Base-by-base conservation (phyloP, 2,113 vertebrate species). In the Gopherus flavomarginatus region DNA sequence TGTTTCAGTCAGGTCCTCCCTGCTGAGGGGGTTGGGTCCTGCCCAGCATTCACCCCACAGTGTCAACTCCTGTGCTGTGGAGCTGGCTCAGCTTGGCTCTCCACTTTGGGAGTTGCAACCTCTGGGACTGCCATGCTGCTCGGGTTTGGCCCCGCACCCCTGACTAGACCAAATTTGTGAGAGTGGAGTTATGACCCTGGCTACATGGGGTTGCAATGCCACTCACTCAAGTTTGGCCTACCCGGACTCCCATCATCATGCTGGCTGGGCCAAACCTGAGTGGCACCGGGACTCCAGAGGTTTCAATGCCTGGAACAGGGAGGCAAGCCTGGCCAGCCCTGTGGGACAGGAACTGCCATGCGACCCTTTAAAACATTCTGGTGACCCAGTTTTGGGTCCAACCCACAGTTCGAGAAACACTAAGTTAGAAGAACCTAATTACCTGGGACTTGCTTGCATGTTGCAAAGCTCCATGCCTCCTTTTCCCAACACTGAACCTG, bases 401-500 rank as follows among this genome's bases (percentile, higher is more conserved):
- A 38, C 65, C 35, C n/a, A 38, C 35, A 21, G n/a, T 4, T 21
- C 7, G 9, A 35, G 65, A 38, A 72, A 72, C 35, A 21, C 3
- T 38, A 38, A 38, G 35, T 69, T 38, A n/a, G n/a, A n/a, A 72
- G 17, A n/a, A 69, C 31, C 81, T 69, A 27, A 27, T 54, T 8
- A 85, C 16, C 21, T 17, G 54, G 35, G 10, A 24, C 49, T 82
- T 86, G 42, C 2, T 13, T 53, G 82, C 21, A 29, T 42, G 47
- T 27, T 49, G 85, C 21, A 29, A 24, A 0, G 0, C 52, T 93
- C 52, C 31, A 81, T 80, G 2, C 0, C 0, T 59, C n/a, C 16
- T 69, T 69, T 69, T n/a, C 35, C 27, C 35, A 35, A 4, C 35
- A n/a, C 62, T 69, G 62, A 69, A n/a, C 62, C 62, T 47, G 0